Percentiles rank a stretch among this genome's conserved stretches.
Evolutionary conservation across 1,140 invertebrate genomes (phyloP).

Genomic region (Zaprionus africanus): DNA sequence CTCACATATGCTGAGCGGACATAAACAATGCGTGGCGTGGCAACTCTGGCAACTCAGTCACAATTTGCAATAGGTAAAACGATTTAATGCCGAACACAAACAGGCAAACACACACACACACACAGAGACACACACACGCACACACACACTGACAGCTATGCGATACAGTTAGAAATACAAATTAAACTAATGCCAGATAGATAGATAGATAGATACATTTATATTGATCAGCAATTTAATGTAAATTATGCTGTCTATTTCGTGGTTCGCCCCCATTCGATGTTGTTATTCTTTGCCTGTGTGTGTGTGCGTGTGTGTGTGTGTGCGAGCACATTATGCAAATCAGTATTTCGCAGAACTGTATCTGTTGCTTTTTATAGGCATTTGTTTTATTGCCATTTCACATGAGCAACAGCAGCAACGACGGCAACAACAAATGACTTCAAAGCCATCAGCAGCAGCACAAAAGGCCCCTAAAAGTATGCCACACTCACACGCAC

Average conservation of each 20-base stretch:
- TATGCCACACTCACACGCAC: conserved; percentile 18
- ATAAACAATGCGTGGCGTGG: conserved; percentile 22
- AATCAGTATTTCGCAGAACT: conserved; percentile 60
- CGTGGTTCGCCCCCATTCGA: conserved; percentile 25
- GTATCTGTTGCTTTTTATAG: conserved; percentile 79
- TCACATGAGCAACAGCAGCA: conserved; percentile 39
- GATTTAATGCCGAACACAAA: conserved; percentile 55
- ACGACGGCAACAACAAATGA: conserved; percentile 13
- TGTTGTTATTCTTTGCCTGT: conserved; percentile 24
- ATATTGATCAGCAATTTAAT: conserved; percentile 82
- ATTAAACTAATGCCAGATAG: conserved; percentile 72
- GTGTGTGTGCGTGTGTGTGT: conserved; percentile 12
- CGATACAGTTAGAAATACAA: conserved; percentile 44
- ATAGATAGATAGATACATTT: conserved; percentile 73
- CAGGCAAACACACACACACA: background rate
- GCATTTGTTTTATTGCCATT: conserved; percentile 72
- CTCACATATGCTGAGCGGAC: background rate
- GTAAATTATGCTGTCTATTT: conserved; percentile 80
- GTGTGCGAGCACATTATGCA: conserved; percentile 70
- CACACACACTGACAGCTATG: background rate
- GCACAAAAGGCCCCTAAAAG: conserved; percentile 24
- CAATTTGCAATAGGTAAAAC: conserved; percentile 55
- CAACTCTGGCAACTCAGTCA: conserved; percentile 6
- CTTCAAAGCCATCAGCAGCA: conserved; percentile 1
- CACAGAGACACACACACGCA: conserved; percentile 25